Conservation (phyloP, 2,113 vertebrate genomes). For the Equus quagga region DNA sequence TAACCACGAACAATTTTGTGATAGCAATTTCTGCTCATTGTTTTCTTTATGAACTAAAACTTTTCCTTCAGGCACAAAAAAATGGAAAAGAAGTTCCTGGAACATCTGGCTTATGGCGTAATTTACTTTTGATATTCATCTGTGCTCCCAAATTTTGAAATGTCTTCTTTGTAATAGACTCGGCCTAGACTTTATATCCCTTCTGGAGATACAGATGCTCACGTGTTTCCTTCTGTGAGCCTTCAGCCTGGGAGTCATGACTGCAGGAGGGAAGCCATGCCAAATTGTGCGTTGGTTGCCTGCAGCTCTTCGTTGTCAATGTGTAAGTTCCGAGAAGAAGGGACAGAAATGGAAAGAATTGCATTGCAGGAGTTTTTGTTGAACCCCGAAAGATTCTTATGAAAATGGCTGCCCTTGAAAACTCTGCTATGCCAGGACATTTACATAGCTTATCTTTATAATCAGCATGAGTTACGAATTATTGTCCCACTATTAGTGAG, state of each 20-base stretch:
- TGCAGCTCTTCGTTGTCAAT: background rate
- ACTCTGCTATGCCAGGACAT: background rate
- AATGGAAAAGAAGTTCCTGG: constrained; percentile 29
- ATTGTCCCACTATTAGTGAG: background rate
- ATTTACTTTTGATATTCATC: constrained; percentile 73
- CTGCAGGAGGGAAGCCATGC: background rate
- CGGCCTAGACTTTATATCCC: constrained; percentile 22
- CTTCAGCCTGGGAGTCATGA: background rate
- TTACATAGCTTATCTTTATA: background rate
- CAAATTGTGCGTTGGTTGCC: background rate
- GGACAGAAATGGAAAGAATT: background rate
- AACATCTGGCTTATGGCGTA: constrained; percentile 76
- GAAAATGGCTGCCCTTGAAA: background rate
- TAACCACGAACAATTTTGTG: constrained; percentile 57
- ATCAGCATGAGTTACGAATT: background rate
- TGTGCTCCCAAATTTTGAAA: constrained; percentile 53
- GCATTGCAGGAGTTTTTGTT: background rate
- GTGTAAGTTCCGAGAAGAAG: background rate
- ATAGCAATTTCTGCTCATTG: constrained; percentile 65
- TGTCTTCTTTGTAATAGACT: constrained; percentile 46
- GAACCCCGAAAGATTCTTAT: background rate
- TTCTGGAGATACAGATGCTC: constrained; percentile 60
- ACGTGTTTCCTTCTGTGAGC: background rate
- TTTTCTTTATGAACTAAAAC: constrained; percentile 72
- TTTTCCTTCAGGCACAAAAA: constrained; percentile 66